A percentile compares a stretch with the other conserved stretches of the same genome.
phyloP scores from a whole-genome alignment of 2,797 vertebrate species.

The Myotis vivesi region DNA sequence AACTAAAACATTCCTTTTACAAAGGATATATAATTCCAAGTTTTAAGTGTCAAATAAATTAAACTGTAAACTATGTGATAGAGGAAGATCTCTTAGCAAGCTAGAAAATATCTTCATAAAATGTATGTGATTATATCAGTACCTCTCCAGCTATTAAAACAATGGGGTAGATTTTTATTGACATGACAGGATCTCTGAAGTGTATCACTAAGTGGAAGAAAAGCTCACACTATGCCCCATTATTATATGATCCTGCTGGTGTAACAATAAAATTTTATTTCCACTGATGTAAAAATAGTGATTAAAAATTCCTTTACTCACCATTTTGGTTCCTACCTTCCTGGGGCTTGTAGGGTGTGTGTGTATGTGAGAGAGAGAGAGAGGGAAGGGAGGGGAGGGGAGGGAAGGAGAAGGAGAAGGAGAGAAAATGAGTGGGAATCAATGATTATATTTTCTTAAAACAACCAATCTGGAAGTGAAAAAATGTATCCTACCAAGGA shows the following conservation, averaged over 20 bases:
- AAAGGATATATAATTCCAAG: background rate
- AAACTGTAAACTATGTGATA: background rate
- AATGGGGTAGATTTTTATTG: background rate
- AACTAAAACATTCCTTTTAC: background rate
- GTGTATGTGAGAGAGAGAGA: background rate
- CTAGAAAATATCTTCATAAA: background rate
- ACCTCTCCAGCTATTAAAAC: background rate
- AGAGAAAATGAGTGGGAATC: background rate
- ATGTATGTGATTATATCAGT: background rate
- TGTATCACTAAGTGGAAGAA: background rate
- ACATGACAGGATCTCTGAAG: background rate
- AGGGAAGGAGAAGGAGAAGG: background rate
- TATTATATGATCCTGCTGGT: background rate
- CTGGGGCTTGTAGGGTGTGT: background rate
- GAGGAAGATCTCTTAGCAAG: background rate
- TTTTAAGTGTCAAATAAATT: constrained; percentile 21
- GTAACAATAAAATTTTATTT: background rate
- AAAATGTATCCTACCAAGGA: background rate
- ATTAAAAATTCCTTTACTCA: background rate
- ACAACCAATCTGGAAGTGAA: background rate
- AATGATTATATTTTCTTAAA: constrained; percentile 29
- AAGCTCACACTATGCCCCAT: background rate
- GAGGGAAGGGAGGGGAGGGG: no score
- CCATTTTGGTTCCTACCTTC: background rate
- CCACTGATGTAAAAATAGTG: background rate